Percentiles rank a stretch among this genome's conserved stretches.
Conservation (phyloP, 2,797 vertebrate species). For the Leptoclinus maculatus region DNA sequence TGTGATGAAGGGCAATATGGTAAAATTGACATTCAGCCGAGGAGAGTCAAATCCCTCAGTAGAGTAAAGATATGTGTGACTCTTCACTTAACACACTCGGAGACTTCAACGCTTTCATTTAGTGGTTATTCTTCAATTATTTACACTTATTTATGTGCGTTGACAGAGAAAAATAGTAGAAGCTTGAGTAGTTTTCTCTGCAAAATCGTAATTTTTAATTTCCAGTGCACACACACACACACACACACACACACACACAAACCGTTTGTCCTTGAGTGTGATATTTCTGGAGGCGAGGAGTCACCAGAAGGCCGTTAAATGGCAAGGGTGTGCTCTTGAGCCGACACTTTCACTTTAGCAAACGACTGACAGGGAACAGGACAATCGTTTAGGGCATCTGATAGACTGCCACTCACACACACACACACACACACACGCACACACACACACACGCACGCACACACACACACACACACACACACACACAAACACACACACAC, state of each 20-base stretch:
- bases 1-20: slow-evolving; percentile 51
- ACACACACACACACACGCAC: slow-evolving; percentile 2
- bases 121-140: background rate
- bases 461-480: too few species aligned
- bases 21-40: slow-evolving; percentile 53
- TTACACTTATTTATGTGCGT: background rate
- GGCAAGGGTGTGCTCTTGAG: slow-evolving; percentile 30
- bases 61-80: background rate
- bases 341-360: slow-evolving; percentile 33
- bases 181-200: background rate
- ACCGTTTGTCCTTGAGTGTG: background rate
- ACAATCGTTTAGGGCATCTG: slow-evolving; percentile 6
- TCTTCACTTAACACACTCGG: background rate
- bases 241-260: background rate
- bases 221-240: background rate
- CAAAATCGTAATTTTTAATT: background rate
- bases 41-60: background rate
- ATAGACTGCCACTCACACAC: background rate
- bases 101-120: slow-evolving; percentile 23
- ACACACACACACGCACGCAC: too few species aligned
- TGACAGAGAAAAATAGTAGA: background rate
- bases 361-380: slow-evolving; percentile 23
- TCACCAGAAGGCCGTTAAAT: slow-evolving; percentile 15
- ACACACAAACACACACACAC: slow-evolving; percentile 8
- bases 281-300: slow-evolving; percentile 18